Conservation (phyloP, 2,797 vertebrate genomes). For the Pipistrellus kuhlii region DNA sequence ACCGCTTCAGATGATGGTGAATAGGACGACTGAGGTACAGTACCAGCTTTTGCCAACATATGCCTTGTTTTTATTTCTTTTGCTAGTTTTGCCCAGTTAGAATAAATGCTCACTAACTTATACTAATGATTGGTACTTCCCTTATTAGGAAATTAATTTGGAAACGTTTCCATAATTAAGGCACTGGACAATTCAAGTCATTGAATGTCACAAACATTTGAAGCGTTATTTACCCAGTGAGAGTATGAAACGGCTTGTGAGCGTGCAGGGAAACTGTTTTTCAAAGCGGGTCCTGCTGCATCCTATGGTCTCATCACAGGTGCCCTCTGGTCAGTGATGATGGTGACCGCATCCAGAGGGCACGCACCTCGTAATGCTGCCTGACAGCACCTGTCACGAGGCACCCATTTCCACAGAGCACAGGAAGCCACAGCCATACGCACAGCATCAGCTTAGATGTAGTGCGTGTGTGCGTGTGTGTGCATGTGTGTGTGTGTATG, state of each 20-base stretch:
- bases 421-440: not conserved
- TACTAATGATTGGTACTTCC: conserved; percentile 69
- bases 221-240: not conserved
- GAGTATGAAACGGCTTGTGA: not conserved
- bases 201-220: not conserved
- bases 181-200: not conserved
- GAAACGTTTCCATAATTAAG: not conserved
- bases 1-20: conserved; percentile 99
- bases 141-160: conserved; percentile 19
- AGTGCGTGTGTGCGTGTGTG: not conserved
- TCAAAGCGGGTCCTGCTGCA: too few relatives aligned
- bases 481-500: not conserved
- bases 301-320: not conserved
- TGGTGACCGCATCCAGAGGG: not conserved
- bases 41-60: conserved; percentile 70
- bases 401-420: not conserved
- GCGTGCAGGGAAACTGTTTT: too few relatives aligned
- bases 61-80: conserved; percentile 35
- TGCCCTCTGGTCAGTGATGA: not conserved
- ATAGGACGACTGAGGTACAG: conserved; percentile 99
- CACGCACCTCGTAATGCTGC: not conserved
- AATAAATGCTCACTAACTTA: conserved; percentile 76
- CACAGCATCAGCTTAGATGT: not conserved
- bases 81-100: conserved; percentile 22
- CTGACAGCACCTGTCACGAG: not conserved